These are phyloP conservation scores for Macrosteles quadrilineatus DNA, from an alignment of 1,140 invertebrate species.

Conservation along the genomic window DNA sequence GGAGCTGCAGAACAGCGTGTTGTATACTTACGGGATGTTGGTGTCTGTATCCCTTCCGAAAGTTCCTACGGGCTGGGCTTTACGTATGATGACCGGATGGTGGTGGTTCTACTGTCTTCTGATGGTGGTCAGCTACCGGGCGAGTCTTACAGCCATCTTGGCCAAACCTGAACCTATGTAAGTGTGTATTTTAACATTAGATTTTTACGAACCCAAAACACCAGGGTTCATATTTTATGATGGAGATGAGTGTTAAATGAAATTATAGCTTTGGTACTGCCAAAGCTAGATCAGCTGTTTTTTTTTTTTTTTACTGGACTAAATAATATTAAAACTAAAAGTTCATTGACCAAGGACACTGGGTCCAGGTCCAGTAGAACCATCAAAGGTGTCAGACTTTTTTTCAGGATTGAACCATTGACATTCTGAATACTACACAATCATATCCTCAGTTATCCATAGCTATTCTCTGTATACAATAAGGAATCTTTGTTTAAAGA, in stretches of 20 bases:
- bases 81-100: constrained; percentile 76
- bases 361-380: no score
- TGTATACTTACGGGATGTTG: constrained; percentile 79
- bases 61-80: constrained; percentile 68
- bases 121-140: constrained; percentile 72
- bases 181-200: no score
- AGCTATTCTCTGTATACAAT: no score
- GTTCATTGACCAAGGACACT: no score
- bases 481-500: no score
- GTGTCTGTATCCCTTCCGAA: constrained; percentile 72
- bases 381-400: no score
- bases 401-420: no score
- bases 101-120: constrained; percentile 83
- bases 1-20: constrained; percentile 66
- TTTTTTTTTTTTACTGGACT: no score
- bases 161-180: constrained; percentile 72
- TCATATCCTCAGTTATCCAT: no score
- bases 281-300: not conserved
- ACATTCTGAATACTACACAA: no score
- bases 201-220: not conserved
- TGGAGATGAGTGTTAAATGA: not conserved
- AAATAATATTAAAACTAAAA: no score
- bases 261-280: not conserved
- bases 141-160: constrained; percentile 79
- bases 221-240: not conserved